Conservation (phyloP, 2,888 invertebrate genomes). For the Argyresthia albistria region DNA sequence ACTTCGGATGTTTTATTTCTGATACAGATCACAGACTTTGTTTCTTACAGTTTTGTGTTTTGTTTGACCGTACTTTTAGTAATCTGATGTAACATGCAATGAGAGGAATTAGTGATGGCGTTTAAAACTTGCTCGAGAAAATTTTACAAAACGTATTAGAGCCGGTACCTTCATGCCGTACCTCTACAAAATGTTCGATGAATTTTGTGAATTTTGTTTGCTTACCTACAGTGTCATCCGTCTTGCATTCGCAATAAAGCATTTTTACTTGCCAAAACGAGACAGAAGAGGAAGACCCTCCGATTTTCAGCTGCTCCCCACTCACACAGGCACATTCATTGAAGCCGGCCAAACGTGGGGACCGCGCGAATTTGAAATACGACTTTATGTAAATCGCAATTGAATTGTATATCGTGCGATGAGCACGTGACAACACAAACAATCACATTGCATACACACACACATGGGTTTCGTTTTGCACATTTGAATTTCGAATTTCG, state of each 20-base stretch:
- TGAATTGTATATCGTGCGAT: constrained; percentile 49
- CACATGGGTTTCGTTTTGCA: constrained; percentile 18
- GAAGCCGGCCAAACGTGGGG: constrained; percentile 19
- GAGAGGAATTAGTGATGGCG: too few relatives aligned
- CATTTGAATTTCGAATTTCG: constrained; percentile 37
- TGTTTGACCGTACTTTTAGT: too few relatives aligned
- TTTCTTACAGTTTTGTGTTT: background rate
- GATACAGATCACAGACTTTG: background rate
- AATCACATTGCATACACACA: constrained; percentile 34
- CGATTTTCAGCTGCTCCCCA: constrained; percentile 51
- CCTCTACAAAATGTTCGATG: background rate
- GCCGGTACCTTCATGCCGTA: background rate
- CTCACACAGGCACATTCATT: constrained; percentile 24
- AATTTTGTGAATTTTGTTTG: constrained; percentile 1
- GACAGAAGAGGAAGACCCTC: constrained; percentile 4
- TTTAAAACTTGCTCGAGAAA: too few relatives aligned
- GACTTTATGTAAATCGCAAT: constrained; percentile 47
- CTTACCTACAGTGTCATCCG: constrained; percentile 2
- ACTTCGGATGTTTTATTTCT: constrained; percentile 5
- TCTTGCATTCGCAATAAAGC: background rate
- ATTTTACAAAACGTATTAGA: background rate
- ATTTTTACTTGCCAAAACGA: background rate
- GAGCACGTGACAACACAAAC: constrained; percentile 44
- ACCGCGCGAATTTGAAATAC: constrained; percentile 46
- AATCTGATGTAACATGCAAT: too few relatives aligned